Conservation (phyloP, 2,113 vertebrate genomes). For the Peromyscus maniculatus region DNA sequence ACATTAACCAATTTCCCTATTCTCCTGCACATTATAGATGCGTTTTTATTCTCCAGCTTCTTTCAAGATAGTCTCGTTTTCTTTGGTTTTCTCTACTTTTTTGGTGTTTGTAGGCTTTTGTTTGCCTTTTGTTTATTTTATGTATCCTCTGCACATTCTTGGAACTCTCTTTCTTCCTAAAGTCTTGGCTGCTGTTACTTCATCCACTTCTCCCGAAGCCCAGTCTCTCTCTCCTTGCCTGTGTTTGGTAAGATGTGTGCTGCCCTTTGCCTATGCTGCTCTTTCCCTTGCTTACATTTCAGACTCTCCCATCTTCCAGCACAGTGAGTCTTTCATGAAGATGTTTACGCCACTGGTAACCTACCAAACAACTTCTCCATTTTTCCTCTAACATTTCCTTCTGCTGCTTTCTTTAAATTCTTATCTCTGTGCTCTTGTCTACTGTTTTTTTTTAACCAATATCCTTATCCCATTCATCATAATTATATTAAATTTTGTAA, state of each 20-base stretch:
- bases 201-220: not conserved
- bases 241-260: not conserved
- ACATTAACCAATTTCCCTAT: not conserved
- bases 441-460: not conserved
- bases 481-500: not conserved
- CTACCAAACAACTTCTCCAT: not conserved
- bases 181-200: not conserved
- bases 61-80: not conserved
- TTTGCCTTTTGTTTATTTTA: not conserved
- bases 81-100: conserved; percentile 1
- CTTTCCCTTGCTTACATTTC: not conserved
- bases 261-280: not conserved
- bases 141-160: not conserved
- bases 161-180: not conserved
- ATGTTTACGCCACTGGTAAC: not conserved
- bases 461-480: not conserved
- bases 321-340: not conserved
- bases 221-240: not conserved
- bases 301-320: not conserved
- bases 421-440: not conserved
- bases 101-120: not conserved
- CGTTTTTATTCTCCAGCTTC: not conserved
- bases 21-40: not conserved
- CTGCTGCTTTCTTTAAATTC: not conserved
- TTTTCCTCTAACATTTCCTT: not conserved